Base-by-base conservation (phyloP, 2,797 vertebrate species). In the Mallotus villosus region DNA sequence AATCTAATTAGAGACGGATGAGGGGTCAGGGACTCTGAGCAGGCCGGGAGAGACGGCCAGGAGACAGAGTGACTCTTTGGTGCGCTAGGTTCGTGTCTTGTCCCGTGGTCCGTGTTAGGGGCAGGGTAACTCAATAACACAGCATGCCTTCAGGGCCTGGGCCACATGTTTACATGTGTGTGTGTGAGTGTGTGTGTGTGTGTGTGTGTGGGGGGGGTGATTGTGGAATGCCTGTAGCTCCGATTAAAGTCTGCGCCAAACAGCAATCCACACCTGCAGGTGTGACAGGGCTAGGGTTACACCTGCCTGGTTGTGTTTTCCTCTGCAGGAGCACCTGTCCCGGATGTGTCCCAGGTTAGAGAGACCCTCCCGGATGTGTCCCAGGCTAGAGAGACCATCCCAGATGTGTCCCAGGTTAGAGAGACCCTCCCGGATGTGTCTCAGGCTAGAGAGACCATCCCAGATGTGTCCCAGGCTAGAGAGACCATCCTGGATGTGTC, bases 91-190 rank as follows among this genome's bases (percentile, higher is more conserved):
- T 61, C 71, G 68, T 74, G 82, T 85, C 83, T n/a, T 78, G 74
- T 82, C 81, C 83, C 76, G 77, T 81, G 71, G 63, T 14, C 76
- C 70, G 77, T 70, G 73, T 80, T 83, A 76, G 80, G 78, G 83
- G 27, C 65, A 81, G 77, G 73, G 73, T 85, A 86, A 89, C 78
- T 84, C 82, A 82, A 83, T 82, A 82, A 84, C 73, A 77, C 59
- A 68, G 63, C 60, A 7, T 25, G 6, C 83, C 85, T 75, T 57
- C 73, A 0, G 83, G 84, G 74, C 74, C 58, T 6, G 63, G 19
- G n/a, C 11, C 3, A 21, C 16, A 66, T 64, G 70, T 22, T 11
- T 34, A 34, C 32, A 34, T 34, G 32, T 22, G 70, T 70, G 82
- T 67, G 79, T 84, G 84, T 79, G 78, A 75, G 74, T 75, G 71